These are phyloP conservation scores for Oncopeltus fasciatus DNA, from an alignment of 1,140 invertebrate genomes.

Conservation along the genomic window DNA sequence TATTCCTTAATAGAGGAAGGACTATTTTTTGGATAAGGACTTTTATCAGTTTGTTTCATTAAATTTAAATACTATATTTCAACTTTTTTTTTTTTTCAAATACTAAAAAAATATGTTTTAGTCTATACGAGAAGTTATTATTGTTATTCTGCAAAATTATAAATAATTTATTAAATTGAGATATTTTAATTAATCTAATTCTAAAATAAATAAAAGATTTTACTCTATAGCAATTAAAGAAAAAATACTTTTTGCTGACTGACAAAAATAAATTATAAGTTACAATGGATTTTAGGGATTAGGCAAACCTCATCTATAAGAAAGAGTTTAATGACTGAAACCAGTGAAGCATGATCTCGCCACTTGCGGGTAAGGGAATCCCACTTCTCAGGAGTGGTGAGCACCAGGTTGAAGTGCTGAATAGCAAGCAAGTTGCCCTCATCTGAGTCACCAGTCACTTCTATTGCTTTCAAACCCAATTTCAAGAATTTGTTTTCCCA, in stretches of 20 bases:
- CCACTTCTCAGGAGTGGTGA: conserved; percentile 78
- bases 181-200: too few species aligned
- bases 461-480: conserved; percentile 45
- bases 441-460: conserved; percentile 62
- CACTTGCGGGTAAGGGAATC: conserved; percentile 60
- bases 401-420: conserved; percentile 40
- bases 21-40: too few species aligned
- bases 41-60: too few species aligned
- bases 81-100: too few species aligned
- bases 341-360: conserved; percentile 44
- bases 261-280: background rate
- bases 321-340: conserved; percentile 51
- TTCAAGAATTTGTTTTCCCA: conserved; percentile 55
- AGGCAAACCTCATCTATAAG: conserved; percentile 59
- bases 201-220: too few species aligned
- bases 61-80: too few species aligned
- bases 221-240: too few species aligned
- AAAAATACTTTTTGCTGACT: background rate
- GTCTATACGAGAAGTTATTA: too few species aligned
- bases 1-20: too few species aligned
- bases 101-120: too few species aligned
- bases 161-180: too few species aligned
- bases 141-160: too few species aligned
- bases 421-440: conserved; percentile 39
- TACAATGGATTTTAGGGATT: background rate